Evolutionary conservation across 2,888 invertebrate genomes (phyloP).

Genomic region (Drosophila prolongata): DNA sequence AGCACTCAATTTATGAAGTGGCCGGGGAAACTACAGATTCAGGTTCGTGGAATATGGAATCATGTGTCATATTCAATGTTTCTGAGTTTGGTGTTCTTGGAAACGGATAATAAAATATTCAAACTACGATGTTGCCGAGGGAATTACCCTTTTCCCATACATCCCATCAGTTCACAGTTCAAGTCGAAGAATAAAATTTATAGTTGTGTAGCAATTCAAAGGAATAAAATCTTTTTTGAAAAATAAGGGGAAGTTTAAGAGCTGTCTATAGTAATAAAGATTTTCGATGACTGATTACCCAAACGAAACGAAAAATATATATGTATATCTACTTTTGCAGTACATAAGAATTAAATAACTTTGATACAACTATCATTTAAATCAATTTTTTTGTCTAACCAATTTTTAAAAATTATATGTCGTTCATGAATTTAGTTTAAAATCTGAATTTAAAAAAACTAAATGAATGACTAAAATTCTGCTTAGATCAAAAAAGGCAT

Average conservation of each 20-base stretch:
- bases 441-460: too few species aligned
- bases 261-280: neutral
- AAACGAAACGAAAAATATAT: too few species aligned
- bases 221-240: slow-evolving; percentile 14
- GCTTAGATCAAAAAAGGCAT: neutral
- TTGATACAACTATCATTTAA: too few species aligned
- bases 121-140: slow-evolving; percentile 3
- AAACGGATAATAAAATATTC: slow-evolving; percentile 27
- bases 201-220: neutral
- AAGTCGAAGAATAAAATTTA: slow-evolving; percentile 25
- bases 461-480: too few species aligned
- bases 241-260: neutral
- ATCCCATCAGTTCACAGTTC: slow-evolving; percentile 23
- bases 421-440: neutral
- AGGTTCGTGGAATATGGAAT: slow-evolving; percentile 37
- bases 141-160: slow-evolving; percentile 21
- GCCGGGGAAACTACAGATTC: slow-evolving; percentile 11
- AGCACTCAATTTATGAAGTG: slow-evolving; percentile 8
- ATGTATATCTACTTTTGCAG: too few species aligned
- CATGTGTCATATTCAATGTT: slow-evolving; percentile 32
- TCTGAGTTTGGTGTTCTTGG: slow-evolving; percentile 11
- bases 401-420: neutral
- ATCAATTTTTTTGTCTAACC: too few species aligned
- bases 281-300: too few species aligned
- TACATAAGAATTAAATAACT: too few species aligned